A percentile compares a stretch with the other conserved stretches of the same genome.
Evolutionary conservation across 2,888 invertebrate species (phyloP).

Genomic region (Sphaeridia pumilis): DNA sequence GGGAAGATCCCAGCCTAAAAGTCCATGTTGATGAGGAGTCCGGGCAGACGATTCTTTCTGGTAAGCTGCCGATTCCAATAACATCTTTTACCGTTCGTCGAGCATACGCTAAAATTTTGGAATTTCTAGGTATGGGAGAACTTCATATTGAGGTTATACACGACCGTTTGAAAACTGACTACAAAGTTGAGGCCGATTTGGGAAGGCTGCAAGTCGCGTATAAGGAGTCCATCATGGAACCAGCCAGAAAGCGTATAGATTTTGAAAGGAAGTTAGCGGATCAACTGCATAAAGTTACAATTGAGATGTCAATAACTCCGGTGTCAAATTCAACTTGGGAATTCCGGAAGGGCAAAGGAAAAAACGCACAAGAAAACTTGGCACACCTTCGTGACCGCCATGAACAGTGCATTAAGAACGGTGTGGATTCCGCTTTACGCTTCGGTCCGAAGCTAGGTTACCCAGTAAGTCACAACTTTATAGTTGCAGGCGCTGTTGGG

Average conservation of each 20-base stretch:
- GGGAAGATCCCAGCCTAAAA: conserved; percentile 83
- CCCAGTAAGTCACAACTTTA: conserved; percentile 47
- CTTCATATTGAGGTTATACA: conserved; percentile 88
- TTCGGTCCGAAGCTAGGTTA: conserved; percentile 78
- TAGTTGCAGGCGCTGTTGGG: no score
- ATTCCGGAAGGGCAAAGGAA: conserved; percentile 32
- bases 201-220: conserved; percentile 89
- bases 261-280: conserved; percentile 55
- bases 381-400: conserved; percentile 53
- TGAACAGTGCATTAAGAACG: conserved; percentile 58
- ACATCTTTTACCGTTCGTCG: conserved; percentile 13
- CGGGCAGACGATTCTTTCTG: conserved; percentile 73
- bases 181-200: conserved; percentile 78
- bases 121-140: conserved; percentile 88
- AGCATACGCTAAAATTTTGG: no score
- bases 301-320: conserved; percentile 25
- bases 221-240: conserved; percentile 55
- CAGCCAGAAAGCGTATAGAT: conserved; percentile 42
- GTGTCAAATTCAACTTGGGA: conserved; percentile 10
- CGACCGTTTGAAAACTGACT: conserved; percentile 75
- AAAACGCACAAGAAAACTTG: conserved; percentile 46
- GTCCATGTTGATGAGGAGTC: conserved; percentile 64
- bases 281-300: conserved; percentile 21
- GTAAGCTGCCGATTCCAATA: conserved; percentile 39
- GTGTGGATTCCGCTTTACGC: conserved; percentile 54